phyloP scores from a whole-genome alignment of 2,888 invertebrate species.

The Xestobium rufovillosum region DNA sequence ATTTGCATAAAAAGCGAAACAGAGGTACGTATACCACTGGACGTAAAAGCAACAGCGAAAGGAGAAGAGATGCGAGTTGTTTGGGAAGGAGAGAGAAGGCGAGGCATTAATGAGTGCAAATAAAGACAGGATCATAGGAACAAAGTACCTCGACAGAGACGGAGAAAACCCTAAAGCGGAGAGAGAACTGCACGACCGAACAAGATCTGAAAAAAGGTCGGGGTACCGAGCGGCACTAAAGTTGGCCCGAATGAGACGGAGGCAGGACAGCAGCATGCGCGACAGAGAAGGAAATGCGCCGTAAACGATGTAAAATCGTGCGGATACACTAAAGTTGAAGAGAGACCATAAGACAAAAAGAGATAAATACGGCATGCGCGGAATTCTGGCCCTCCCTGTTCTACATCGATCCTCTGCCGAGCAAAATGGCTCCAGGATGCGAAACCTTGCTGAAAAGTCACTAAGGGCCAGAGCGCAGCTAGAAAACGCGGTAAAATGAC shows the following conservation, averaged over 20 bases:
- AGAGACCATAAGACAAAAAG: conserved; percentile 45
- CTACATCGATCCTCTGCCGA: conserved; percentile 42
- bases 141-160: not conserved
- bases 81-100: conserved; percentile 5
- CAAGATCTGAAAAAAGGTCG: too few species aligned
- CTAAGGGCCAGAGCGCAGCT: conserved; percentile 35
- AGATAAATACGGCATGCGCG: conserved; percentile 45
- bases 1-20: conserved; percentile 35
- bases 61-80: conserved; percentile 12
- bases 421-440: conserved; percentile 45
- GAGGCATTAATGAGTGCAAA: conserved; percentile 6
- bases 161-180: conserved; percentile 1
- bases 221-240: too few species aligned
- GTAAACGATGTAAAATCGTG: too few species aligned
- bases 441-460: conserved; percentile 42
- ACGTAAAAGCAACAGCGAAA: conserved; percentile 7
- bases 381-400: conserved; percentile 39
- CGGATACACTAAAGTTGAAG: conserved; percentile 32
- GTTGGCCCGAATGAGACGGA: too few species aligned
- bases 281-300: too few species aligned
- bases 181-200: not conserved
- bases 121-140: not conserved
- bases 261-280: too few species aligned
- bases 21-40: conserved; percentile 14
- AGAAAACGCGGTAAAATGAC: conserved; percentile 33